A percentile compares a stretch with the other conserved stretches of the same genome.
Evolutionary conservation across 2,888 invertebrate genomes (phyloP).

Genomic region (Julus scandinavius): DNA sequence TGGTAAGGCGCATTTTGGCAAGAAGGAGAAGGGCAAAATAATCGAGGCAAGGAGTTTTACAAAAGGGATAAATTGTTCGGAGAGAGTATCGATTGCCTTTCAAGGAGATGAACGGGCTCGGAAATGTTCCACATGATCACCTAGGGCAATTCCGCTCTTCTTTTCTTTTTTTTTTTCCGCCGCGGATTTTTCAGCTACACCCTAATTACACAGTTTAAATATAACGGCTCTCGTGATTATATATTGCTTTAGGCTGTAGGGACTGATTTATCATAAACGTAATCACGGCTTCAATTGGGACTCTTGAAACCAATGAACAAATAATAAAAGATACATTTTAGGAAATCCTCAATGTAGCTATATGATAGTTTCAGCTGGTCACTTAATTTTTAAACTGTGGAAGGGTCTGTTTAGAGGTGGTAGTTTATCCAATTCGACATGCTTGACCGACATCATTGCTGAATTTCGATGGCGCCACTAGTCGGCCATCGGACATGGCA

Average conservation of each 20-base stretch:
- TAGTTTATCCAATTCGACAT: no score
- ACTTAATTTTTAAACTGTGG: background rate
- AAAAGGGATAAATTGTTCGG: constrained; percentile 38
- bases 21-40: constrained; percentile 40
- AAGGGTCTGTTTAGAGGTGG: no score
- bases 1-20: constrained; percentile 45
- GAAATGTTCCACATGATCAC: constrained; percentile 25
- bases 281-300: background rate
- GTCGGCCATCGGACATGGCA: no score
- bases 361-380: background rate
- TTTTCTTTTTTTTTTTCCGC: background rate
- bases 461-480: no score
- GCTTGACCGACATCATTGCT: no score
- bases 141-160: background rate
- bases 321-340: background rate
- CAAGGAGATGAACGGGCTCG: constrained; percentile 40
- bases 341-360: background rate
- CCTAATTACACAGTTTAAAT: constrained; percentile 43
- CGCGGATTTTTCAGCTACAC: background rate
- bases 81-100: constrained; percentile 45
- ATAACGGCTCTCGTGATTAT: constrained; percentile 20
- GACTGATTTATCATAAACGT: constrained; percentile 21
- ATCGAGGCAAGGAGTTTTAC: constrained; percentile 21
- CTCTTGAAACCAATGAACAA: background rate
- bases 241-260: background rate